Conservation (phyloP, 1,140 invertebrate species). For the Parasteatoda tepidariorum region DNA sequence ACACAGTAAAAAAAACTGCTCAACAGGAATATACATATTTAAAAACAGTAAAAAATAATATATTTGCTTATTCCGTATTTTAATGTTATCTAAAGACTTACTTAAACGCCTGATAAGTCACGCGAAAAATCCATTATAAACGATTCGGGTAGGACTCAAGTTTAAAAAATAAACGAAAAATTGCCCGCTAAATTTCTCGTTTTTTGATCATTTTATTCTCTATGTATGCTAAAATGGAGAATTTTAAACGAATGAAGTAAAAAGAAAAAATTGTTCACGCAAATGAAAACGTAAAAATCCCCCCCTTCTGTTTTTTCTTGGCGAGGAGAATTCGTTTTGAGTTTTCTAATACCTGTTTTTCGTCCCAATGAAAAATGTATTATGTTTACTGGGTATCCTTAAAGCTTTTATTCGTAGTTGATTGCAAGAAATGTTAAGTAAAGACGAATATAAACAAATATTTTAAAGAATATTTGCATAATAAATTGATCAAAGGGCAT, state of each 20-base stretch:
- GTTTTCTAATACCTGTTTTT: too few species aligned
- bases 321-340: too few species aligned
- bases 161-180: slow-evolving; percentile 19
- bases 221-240: slow-evolving; percentile 51
- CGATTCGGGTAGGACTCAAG: neutral
- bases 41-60: slow-evolving; percentile 24
- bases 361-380: too few species aligned
- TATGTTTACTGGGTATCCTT: too few species aligned
- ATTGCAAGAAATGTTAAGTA: too few species aligned
- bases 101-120: slow-evolving; percentile 54
- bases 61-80: slow-evolving; percentile 49
- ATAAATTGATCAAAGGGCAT: too few species aligned
- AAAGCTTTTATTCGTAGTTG: too few species aligned
- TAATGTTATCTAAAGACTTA: slow-evolving; percentile 54
- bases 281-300: slow-evolving; percentile 28
- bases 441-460: too few species aligned
- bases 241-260: slow-evolving; percentile 44
- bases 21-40: slow-evolving; percentile 12
- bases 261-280: slow-evolving; percentile 43
- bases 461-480: too few species aligned
- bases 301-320: neutral
- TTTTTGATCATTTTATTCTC: slow-evolving; percentile 49
- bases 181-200: slow-evolving; percentile 13
- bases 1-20: neutral
- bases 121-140: slow-evolving; percentile 56